phyloP scores from a whole-genome alignment of 2,113 vertebrate genomes.

The Zapornia atra region DNA sequence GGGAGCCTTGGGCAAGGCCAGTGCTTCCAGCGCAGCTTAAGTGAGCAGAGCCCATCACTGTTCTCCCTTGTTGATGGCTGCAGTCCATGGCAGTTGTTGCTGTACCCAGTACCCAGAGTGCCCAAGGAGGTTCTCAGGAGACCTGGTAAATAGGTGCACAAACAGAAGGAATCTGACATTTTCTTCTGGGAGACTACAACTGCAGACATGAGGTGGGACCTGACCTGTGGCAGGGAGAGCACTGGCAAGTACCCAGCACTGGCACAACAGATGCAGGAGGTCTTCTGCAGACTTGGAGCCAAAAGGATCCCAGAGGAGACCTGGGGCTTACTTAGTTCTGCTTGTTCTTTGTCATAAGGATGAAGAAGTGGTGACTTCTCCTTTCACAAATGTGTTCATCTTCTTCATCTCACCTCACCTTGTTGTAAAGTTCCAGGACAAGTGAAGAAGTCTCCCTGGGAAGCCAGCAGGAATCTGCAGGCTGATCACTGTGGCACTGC shows the following conservation, averaged over 20 bases:
- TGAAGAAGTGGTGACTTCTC: neutral
- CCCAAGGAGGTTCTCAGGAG: neutral
- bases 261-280: neutral
- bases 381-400: neutral
- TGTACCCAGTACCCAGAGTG: neutral
- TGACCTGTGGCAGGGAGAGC: neutral
- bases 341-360: neutral
- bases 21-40: neutral
- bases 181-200: neutral
- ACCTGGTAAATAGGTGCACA: too few relatives aligned
- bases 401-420: neutral
- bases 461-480: neutral
- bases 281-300: neutral
- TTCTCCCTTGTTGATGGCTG: neutral
- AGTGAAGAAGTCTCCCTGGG: neutral
- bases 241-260: neutral
- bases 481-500: neutral
- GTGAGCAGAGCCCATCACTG: neutral
- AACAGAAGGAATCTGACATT: neutral
- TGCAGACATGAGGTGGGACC: neutral
- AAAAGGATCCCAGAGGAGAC: neutral
- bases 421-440: neutral
- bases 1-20: neutral
- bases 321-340: neutral
- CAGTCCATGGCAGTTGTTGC: neutral